Base-by-base conservation (phyloP, 1,140 invertebrate species). In the Trichoplusia ni region DNA sequence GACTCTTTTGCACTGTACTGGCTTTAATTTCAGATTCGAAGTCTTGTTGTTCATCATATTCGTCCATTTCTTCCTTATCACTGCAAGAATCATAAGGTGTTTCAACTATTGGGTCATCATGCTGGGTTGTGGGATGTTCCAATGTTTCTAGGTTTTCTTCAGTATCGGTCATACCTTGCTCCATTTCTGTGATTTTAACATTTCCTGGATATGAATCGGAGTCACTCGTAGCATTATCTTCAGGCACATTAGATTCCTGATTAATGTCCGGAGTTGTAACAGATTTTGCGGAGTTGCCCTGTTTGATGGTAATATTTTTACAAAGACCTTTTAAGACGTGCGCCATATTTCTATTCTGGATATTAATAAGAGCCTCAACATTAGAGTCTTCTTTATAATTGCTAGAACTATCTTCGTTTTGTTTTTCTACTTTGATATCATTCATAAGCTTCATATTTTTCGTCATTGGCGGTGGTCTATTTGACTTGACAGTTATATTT, bases 151-250 rank as follows among this genome's bases (percentile, higher is more conserved):
- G 35, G 37, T 84, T 68, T 33, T 58, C 63, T 1, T 79, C 75
- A 37, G 64, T 77, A 13, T 51, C 16, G 16, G 29, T 18, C 13
- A 70, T 49, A 11, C 80, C 69, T 38, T 86, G 82, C 60, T 71
- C 75, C 6, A 84, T 31, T 73, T 88, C 83, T 25, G 77, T 79
- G 8, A 87, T 83, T 67, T 82, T 80, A n/a, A 85, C 72, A 70
- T 69, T 75, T 1, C 70, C 73, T 27, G 56, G 23, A 51, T 54
- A 51, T 7, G 59, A 62, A 7, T 85, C 82, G 5, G 75, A 66
- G 8, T 79, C 81, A 61, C 74, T 80, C n/a, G 76, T 75, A 13
- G 76, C 71, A 37, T 78, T 65, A 38, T 73, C 54, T 44, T 47
- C 60, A 35, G 67, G 51, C 47, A 61, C 37, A 51, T 71, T 59